phyloP scores from a whole-genome alignment of 2,113 vertebrate species.

The Bungarus multicinctus region DNA sequence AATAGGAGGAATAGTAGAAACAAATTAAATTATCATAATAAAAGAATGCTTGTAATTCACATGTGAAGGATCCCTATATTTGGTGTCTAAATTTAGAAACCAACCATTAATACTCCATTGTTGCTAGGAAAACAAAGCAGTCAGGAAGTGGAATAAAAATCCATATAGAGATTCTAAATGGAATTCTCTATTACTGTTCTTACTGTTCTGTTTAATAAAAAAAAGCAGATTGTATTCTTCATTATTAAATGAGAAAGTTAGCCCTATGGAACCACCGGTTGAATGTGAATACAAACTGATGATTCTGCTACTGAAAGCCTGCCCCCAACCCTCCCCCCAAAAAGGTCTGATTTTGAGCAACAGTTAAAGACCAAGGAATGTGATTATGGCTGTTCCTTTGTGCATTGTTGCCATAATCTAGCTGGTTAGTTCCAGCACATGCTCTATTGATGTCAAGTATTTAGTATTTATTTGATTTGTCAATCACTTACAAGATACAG shows the following conservation, averaged over 20 bases:
- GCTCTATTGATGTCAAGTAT: background rate
- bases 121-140: background rate
- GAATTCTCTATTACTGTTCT: slow-evolving; percentile 5
- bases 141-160: slow-evolving; percentile 29
- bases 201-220: background rate
- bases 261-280: slow-evolving; percentile 5
- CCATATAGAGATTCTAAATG: slow-evolving; percentile 24
- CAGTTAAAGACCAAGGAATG: slow-evolving; percentile 32
- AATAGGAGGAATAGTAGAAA: slow-evolving; percentile 28
- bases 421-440: background rate
- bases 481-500: no score
- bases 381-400: background rate
- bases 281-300: slow-evolving; percentile 33
- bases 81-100: slow-evolving; percentile 39
- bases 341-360: slow-evolving; percentile 19
- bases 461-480: no score
- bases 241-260: slow-evolving; percentile 29
- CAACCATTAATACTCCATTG: slow-evolving; percentile 27
- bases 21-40: slow-evolving; percentile 37
- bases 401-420: background rate
- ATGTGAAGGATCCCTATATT: slow-evolving; percentile 24
- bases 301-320: background rate
- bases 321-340: background rate
- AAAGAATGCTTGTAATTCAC: slow-evolving; percentile 31
- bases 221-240: slow-evolving; percentile 24